Conservation (phyloP, 2,888 invertebrate genomes). For the Rhodophaea formosa region DNA sequence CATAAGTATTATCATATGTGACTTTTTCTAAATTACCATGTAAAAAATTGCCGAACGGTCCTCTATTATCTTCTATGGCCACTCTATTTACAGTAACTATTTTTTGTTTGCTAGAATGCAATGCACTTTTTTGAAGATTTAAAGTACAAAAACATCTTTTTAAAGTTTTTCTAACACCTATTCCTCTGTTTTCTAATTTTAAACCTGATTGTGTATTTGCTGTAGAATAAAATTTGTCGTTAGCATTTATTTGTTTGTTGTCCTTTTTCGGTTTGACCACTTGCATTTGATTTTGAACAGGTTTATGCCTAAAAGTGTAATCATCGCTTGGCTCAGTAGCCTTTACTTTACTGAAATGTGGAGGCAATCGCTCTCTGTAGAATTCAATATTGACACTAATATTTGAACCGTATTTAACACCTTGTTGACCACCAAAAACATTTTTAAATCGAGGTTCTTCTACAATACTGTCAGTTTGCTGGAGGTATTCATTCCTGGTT, state of each 20-base stretch:
- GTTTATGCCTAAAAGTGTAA: neutral
- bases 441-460: constrained; percentile 12
- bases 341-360: neutral
- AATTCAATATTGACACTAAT: constrained; percentile 33
- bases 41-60: neutral
- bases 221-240: neutral
- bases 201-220: neutral
- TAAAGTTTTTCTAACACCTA: constrained; percentile 33
- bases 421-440: neutral
- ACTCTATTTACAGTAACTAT: constrained; percentile 24
- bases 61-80: constrained; percentile 2
- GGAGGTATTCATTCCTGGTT: constrained; percentile 11
- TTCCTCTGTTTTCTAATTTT: constrained; percentile 28
- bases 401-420: constrained; percentile 27
- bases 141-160: constrained; percentile 48
- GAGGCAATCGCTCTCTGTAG: constrained; percentile 26
- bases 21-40: neutral
- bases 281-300: neutral
- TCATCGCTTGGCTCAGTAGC: neutral
- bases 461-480: neutral
- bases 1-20: neutral
- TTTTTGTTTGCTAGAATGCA: constrained; percentile 11
- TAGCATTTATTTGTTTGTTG: constrained; percentile 8
- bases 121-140: constrained; percentile 32
- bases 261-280: neutral